Evolutionary conservation across 2,113 vertebrate genomes (phyloP), one percentile per base, ranked within the genome.

Genomic region (Dolichallabes microphthalmus): DNA sequence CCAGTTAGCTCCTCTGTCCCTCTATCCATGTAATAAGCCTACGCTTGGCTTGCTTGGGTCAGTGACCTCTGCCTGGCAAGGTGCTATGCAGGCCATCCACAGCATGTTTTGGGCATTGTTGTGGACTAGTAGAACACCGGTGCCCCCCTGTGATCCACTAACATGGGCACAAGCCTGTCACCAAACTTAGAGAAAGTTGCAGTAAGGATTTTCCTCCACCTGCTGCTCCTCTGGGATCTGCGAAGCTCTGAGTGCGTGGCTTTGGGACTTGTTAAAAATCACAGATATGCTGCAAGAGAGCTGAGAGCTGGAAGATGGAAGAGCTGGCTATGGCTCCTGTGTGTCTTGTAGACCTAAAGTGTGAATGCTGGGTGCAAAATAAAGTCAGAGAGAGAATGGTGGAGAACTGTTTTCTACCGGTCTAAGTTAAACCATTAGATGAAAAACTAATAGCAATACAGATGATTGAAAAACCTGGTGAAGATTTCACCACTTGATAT

Each of bases 11-110:
- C 86, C 88, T 92, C 92, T 91, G 91, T 85, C 82, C 71, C 81
- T 86, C 88, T 90, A 90, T 92, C 91, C 86, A 88, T 92, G 91
- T 78, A 92, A 88, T 82, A 82, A 84, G 88, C 91, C 91, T 87
- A 84, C 74, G 87, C 82, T 89, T 86, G 88, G 86, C 85, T 86
- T 86, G 60, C 86, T 90, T 73, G 87, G 57, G 74, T 88, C 79
- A 90, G 85, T 71, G 88, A 89, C 68, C 77, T 88, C 86, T 55
- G 85, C 92, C 91, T 88, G 83, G 77, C 45, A 89, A 91, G 84
- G 90, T 91, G 90, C 87, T 87, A 88, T 86, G 82, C 88, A 85
- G 86, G 83, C 88, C 89, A 77, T 80, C 30, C 68, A 5, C 39
- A 60, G 68, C 66, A 74, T 69, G 83, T 60, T 77, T 61, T 80